These are phyloP conservation scores for Phenacoccus solenopsis DNA, from an alignment of 1,140 invertebrate genomes.

Conservation along the genomic window DNA sequence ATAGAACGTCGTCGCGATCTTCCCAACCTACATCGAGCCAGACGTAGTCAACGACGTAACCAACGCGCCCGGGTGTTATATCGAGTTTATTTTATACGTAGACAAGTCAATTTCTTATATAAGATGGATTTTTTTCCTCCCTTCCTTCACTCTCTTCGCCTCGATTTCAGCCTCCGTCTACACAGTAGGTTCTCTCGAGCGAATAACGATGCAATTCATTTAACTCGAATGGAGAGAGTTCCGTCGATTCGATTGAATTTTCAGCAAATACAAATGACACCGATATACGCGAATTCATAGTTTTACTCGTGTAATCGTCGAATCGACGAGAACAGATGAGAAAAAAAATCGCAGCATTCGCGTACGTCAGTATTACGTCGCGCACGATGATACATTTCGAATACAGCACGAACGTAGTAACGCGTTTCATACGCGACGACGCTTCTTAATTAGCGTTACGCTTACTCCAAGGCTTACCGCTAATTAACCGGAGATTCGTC, in stretches of 20 bases:
- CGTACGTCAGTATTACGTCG: background rate
- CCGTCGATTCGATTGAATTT: background rate
- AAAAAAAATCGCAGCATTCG: too few species aligned
- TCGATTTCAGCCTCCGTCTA: too few species aligned
- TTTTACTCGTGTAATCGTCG: background rate
- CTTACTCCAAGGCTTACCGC: background rate
- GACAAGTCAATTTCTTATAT: background rate
- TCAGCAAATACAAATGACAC: background rate
- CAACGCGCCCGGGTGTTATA: background rate
- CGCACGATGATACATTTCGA: background rate
- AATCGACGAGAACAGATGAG: background rate
- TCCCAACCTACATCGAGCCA: background rate
- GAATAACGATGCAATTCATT: background rate
- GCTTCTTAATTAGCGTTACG: constrained; percentile 8
- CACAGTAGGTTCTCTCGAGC: too few species aligned
- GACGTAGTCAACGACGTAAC: too few species aligned
- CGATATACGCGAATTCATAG: background rate
- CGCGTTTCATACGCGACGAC: background rate
- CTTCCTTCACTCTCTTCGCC: too few species aligned
- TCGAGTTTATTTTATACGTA: background rate
- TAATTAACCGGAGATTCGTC: constrained; percentile 8
- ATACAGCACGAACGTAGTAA: background rate
- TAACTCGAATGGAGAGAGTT: background rate
- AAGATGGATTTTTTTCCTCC: background rate
- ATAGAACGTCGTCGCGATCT: background rate